Evolutionary conservation across 2,113 vertebrate genomes (phyloP), one percentile per base, ranked within the genome.

Genomic region (Lampris megalopsis): DNA sequence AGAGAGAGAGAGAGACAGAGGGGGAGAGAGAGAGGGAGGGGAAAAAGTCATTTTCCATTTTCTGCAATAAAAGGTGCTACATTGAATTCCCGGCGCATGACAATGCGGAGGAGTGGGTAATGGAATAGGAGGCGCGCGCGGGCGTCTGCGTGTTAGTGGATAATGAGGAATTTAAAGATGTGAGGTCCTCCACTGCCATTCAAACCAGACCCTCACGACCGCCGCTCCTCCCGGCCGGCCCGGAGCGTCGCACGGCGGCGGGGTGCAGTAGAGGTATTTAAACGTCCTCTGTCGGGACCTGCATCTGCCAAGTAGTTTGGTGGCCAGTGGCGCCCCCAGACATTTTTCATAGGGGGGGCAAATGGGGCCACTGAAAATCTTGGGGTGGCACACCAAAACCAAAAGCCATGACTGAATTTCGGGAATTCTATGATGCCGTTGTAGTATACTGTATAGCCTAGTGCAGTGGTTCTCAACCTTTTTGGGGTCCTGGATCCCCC

Each of bases 31-130:
- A 24, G 3, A 40, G 86, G 76, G 82, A 79, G 11, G 42, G 50
- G 75, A 71, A 86, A 88, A 86, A 86, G 72, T 90, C 87, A 88
- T 92, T 91, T 93, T 89, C 88, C 88, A 92, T 92, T 93, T 92
- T 91, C 90, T 87, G 85, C 91, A 89, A 92, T 91, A 91, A 91
- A 91, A 88, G 87, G 86, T 68, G 87, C 90, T 87, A 91, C 85
- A 91, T 91, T 90, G 92, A 93, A 92, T 94, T 94, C 85, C 71
- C 83, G 37, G 88, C 90, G 88, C 92, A 91, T 91, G 92, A 94
- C 92, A 91, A 93, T 88, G 88, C 85, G 66, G 77, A 76, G 73
- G 74, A 80, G 88, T 83, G 81, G 86, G 87, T 90, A 92, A 93
- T 88, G 87, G 87, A 92, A 92, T 83, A 89, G 89, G 80, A 91